These are phyloP conservation scores for Puma concolor DNA, from an alignment of 2,113 vertebrate genomes.

Conservation along the genomic window DNA sequence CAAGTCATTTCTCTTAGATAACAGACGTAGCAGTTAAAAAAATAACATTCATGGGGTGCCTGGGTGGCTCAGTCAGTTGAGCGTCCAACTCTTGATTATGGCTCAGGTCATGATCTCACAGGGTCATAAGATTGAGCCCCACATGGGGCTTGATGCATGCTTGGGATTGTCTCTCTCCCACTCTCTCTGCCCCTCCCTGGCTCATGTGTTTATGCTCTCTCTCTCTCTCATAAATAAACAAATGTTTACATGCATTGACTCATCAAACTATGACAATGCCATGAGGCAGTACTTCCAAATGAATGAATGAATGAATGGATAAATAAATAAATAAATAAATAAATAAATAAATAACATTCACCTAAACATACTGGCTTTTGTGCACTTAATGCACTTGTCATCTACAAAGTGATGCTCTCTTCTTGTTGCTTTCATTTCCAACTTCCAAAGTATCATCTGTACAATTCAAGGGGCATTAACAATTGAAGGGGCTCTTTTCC, in stretches of 20 bases:
- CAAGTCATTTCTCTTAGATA: background rate
- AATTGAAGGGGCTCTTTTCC: background rate
- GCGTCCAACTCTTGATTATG: too few relatives aligned
- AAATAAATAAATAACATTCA: background rate
- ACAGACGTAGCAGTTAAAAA: background rate
- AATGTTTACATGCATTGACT: too few relatives aligned
- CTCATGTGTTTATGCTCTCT: too few relatives aligned
- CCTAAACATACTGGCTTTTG: background rate
- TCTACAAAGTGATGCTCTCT: background rate
- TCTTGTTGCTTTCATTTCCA: background rate
- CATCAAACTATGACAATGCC: too few relatives aligned
- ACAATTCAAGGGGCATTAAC: background rate
- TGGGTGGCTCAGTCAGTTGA: too few relatives aligned
- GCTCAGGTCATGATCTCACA: too few relatives aligned
- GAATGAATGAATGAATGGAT: background rate
- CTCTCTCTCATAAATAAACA: too few relatives aligned
- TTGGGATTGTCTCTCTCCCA: too few relatives aligned
- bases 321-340: background rate
- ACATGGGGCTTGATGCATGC: too few relatives aligned
- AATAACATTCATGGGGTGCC: background rate
- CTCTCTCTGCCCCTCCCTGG: too few relatives aligned
- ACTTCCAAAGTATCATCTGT: background rate
- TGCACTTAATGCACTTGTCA: background rate
- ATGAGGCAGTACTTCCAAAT: background rate
- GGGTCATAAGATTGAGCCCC: too few relatives aligned